Evolutionary conservation across 2,888 invertebrate species (phyloP).

Genomic region (Drosophila neotestacea): DNA sequence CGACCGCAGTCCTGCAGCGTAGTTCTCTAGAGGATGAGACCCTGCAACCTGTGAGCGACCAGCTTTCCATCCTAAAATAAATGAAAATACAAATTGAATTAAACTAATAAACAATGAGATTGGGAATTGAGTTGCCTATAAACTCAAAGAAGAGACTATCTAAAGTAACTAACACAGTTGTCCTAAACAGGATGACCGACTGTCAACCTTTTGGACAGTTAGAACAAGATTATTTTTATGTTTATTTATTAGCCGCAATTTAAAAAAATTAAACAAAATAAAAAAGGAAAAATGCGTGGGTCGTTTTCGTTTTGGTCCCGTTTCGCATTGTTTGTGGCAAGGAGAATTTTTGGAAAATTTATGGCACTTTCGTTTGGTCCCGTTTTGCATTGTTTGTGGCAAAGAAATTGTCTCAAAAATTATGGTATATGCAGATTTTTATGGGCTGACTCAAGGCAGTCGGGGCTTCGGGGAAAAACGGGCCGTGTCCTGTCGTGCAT

Average conservation of each 20-base stretch:
- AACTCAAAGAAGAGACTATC: neutral
- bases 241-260: constrained; percentile 32
- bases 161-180: neutral
- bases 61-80: constrained; percentile 1
- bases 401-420: constrained; percentile 56
- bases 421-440: constrained; percentile 77
- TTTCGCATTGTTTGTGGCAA: constrained; percentile 56
- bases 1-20: constrained; percentile 58
- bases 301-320: constrained; percentile 51
- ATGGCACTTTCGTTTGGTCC: constrained; percentile 67
- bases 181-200: neutral
- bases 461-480: constrained; percentile 59
- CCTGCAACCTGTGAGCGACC: constrained; percentile 15
- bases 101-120: neutral
- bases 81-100: constrained; percentile 24
- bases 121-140: neutral
- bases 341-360: constrained; percentile 64
- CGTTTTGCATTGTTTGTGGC: constrained; percentile 58
- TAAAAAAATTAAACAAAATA: constrained; percentile 25
- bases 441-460: constrained; percentile 54
- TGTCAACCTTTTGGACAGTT: neutral
- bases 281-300: constrained; percentile 73
- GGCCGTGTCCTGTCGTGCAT: constrained; percentile 69
- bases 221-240: constrained; percentile 1
- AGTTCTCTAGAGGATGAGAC: constrained; percentile 26